phyloP scores from a whole-genome alignment of 2,113 vertebrate genomes.

The Ammodramus savannarum region DNA sequence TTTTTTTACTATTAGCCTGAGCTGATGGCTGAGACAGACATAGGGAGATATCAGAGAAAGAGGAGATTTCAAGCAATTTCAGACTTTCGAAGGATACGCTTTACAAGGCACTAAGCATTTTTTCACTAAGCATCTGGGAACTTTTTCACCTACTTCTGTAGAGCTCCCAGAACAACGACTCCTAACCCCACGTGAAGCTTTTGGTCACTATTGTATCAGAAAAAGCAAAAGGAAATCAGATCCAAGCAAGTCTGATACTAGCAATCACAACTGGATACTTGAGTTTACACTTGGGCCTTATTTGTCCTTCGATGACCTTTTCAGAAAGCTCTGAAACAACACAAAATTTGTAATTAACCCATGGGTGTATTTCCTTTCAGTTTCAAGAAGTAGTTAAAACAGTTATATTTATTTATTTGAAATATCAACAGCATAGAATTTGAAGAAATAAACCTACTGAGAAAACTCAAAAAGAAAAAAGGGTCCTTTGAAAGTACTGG shows the following conservation, averaged over 20 bases:
- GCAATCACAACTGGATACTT: background rate
- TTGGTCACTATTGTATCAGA: background rate
- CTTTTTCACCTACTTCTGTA: background rate
- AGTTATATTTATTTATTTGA: constrained; percentile 23
- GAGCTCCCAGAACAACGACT: background rate
- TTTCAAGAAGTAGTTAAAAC: background rate
- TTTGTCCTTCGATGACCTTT: background rate
- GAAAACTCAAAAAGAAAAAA: background rate
- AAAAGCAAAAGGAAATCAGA: background rate
- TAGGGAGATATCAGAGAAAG: background rate
- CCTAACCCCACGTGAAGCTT: background rate
- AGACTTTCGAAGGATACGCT: background rate
- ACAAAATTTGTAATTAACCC: background rate
- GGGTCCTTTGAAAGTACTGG: background rate
- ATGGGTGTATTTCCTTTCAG: background rate
- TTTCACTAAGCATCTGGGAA: background rate
- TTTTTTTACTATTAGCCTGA: background rate
- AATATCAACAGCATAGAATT: background rate
- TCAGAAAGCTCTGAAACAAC: background rate
- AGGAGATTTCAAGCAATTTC: background rate
- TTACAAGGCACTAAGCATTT: background rate
- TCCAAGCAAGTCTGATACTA: background rate
- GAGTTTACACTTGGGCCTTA: background rate
- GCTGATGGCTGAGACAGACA: background rate
- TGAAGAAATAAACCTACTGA: background rate